A percentile compares a stretch with the other conserved stretches of the same genome.
These are phyloP conservation scores for Arizona elegans DNA, from an alignment of 2,113 vertebrate genomes.

Conservation along the genomic window DNA sequence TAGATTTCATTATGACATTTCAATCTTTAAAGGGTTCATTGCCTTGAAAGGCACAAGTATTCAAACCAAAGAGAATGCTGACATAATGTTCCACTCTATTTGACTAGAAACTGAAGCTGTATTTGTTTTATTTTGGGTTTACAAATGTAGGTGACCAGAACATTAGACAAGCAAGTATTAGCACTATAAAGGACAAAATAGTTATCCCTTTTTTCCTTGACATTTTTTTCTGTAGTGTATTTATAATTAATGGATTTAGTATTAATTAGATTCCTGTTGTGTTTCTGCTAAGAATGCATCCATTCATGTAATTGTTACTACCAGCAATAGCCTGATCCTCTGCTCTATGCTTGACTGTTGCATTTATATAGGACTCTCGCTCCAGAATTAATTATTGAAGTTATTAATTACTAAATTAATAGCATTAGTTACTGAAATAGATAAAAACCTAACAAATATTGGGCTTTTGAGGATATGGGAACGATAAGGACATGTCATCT, in stretches of 20 bases:
- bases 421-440: background rate
- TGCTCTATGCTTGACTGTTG: background rate
- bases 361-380: background rate
- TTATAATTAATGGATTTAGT: too few species aligned
- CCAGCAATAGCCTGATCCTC: background rate
- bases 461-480: background rate
- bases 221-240: background rate
- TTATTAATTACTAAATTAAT: background rate
- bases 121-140: conserved; percentile 25
- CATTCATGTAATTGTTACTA: background rate
- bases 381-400: background rate
- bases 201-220: background rate
- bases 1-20: background rate
- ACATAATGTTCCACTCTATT: background rate
- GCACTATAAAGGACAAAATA: background rate
- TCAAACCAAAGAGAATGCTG: background rate
- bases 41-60: background rate
- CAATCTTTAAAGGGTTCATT: background rate
- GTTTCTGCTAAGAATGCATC: background rate
- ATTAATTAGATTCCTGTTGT: conserved; percentile 16
- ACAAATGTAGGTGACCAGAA: conserved; percentile 7
- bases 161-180: background rate
- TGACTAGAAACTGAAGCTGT: background rate
- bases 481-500: background rate
- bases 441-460: background rate